Evolutionary conservation across 2,888 invertebrate species (phyloP).

Genomic region (Aspidiotus destructor): DNA sequence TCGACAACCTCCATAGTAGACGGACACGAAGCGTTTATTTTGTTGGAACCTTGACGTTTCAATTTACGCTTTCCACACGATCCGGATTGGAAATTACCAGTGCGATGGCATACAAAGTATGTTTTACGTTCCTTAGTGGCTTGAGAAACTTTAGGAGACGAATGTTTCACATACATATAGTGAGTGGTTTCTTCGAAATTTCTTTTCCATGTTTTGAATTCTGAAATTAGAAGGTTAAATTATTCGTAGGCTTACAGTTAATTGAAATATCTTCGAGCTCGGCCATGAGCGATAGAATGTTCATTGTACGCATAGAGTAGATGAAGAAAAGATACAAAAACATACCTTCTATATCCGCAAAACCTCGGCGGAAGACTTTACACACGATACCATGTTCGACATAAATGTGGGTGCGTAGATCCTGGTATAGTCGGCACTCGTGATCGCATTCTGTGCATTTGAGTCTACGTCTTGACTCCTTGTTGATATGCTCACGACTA

Average conservation of each 20-base stretch:
- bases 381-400: slow-evolving; percentile 27
- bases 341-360: slow-evolving; percentile 23
- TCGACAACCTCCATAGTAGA: slow-evolving; percentile 28
- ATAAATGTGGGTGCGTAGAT: slow-evolving; percentile 25
- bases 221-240: slow-evolving; percentile 1
- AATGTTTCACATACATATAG: slow-evolving; percentile 28
- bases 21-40: slow-evolving; percentile 29
- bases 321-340: background rate
- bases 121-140: slow-evolving; percentile 24
- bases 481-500: slow-evolving; percentile 27
- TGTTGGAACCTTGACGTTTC: slow-evolving; percentile 25
- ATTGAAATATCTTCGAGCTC: too few relatives aligned
- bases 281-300: background rate
- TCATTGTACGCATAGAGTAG: background rate
- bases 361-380: slow-evolving; percentile 17
- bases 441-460: slow-evolving; percentile 28
- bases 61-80: slow-evolving; percentile 28
- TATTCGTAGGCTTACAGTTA: background rate
- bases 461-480: slow-evolving; percentile 24
- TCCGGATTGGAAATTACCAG: slow-evolving; percentile 27
- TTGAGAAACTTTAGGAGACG: slow-evolving; percentile 22
- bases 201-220: slow-evolving; percentile 27
- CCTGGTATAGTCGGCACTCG: slow-evolving; percentile 26
- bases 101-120: slow-evolving; percentile 27
- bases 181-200: slow-evolving; percentile 28